Evolutionary conservation across 2,797 vertebrate species (phyloP), one percentile per base, ranked within the genome.

Genomic region (Halcyon badia): DNA sequence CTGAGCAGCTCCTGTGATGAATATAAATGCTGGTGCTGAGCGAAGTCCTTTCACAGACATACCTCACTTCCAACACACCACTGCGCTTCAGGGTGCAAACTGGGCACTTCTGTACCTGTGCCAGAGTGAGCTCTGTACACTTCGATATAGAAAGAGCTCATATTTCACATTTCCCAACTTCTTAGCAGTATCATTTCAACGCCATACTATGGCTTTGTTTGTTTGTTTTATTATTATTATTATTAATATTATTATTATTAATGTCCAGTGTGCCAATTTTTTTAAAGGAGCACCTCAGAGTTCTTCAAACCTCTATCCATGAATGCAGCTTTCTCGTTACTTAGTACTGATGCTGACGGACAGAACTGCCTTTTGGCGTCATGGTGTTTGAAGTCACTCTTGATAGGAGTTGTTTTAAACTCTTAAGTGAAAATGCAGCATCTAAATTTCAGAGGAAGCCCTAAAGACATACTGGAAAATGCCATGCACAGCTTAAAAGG

Each of bases 361-460:
- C 31, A 85, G 58, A 78, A 71, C 11, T 82, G 33, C 26, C 37
- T 83, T 51, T 87, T 85, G 73, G 46, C 70, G 75, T 84, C 24
- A 1, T 22, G 49, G 35, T 75, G 17, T 57, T 86, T 96, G 72
- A 94, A 79, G 30, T 76, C 19, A 37, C 83, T 82, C 76, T 91
- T 94, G 84, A 82, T 73, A 85, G 69, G 28, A 91, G 26, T 16
- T 58, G 12, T 71, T 88, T 82, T 62, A 89, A 92, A 83, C 51
- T 61, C 31, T 33, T 46, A 33, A 89, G 37, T 89, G 57, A 86
- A 97, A 95, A 87, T 54, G 35, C 42, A 78, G 49, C 42, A 42
- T 62, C 17, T 72, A 54, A 14, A 26, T 70, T 90, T 76, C 65
- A 72, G 65, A 80, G 76, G 54, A 89, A 72, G 28, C 46, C 64